Conservation (phyloP, 2,888 invertebrate species). For the Axea sp. region DNA sequence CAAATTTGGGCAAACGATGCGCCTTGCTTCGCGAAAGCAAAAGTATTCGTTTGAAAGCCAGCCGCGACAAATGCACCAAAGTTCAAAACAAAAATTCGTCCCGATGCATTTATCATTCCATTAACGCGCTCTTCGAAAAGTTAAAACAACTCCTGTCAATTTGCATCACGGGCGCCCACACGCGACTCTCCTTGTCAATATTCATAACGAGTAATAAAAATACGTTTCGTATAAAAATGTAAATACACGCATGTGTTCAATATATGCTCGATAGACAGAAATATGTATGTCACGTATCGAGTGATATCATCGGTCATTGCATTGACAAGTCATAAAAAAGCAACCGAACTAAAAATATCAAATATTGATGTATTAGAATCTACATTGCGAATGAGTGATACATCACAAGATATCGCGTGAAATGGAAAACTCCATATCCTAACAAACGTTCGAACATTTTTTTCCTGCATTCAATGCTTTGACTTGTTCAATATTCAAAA, state of each 20-base stretch:
- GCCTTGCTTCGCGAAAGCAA: too few species aligned
- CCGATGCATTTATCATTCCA: conserved; percentile 6
- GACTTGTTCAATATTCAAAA: conserved; percentile 6
- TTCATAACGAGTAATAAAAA: conserved; percentile 41
- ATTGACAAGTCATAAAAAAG: conserved; percentile 49
- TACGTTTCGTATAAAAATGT: conserved; percentile 35
- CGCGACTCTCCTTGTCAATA: conserved; percentile 14
- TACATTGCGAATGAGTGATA: conserved; percentile 28
- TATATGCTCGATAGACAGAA: neutral
- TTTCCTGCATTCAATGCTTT: conserved; percentile 2
- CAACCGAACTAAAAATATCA: conserved; percentile 31
- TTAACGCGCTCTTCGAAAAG: conserved; percentile 10
- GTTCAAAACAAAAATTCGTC: neutral
- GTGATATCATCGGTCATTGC: conserved; percentile 49
- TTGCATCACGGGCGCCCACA: conserved; percentile 9
- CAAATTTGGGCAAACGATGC: too few species aligned
- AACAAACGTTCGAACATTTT: conserved; percentile 26
- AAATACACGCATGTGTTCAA: conserved; percentile 19
- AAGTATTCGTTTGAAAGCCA: too few species aligned
- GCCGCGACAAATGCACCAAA: too few species aligned
- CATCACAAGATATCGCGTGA: conserved; percentile 16
- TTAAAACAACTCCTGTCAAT: conserved; percentile 37
- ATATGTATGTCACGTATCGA: conserved; percentile 23
- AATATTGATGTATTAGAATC: conserved; percentile 51
- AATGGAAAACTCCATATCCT: conserved; percentile 22